phyloP scores from a whole-genome alignment of 1,140 invertebrate genomes.

The Leptestheria dahalacensis region DNA sequence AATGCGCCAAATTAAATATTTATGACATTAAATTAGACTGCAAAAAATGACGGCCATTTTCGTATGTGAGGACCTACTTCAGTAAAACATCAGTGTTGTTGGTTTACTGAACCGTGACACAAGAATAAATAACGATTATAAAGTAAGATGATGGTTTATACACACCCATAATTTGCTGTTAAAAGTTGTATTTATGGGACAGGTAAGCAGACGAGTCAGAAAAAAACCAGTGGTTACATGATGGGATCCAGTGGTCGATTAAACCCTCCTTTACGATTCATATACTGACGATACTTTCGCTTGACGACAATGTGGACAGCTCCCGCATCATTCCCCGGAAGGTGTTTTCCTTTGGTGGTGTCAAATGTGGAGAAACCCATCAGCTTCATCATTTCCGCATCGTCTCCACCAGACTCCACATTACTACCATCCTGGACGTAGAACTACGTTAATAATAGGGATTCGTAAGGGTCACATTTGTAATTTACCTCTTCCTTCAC shows the following conservation, averaged over 20 bases:
- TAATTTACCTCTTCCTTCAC: slow-evolving; percentile 3
- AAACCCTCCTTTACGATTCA: slow-evolving; percentile 98
- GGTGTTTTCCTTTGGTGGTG: slow-evolving; percentile 87
- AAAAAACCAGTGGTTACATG: slow-evolving; percentile 30
- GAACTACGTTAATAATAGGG: too few relatives aligned
- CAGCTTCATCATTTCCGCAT: slow-evolving; percentile 87
- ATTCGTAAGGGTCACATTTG: too few relatives aligned
- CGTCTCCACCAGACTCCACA: slow-evolving; percentile 67
- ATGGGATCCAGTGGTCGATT: slow-evolving; percentile 94
- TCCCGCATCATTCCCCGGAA: slow-evolving; percentile 80
- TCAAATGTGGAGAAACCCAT: slow-evolving; percentile 96
- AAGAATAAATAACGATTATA: too few relatives aligned
- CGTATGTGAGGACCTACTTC: too few relatives aligned
- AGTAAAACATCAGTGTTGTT: too few relatives aligned
- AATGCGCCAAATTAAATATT: background rate
- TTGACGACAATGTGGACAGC: slow-evolving; percentile 89
- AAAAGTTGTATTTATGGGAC: too few relatives aligned
- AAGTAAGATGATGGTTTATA: too few relatives aligned
- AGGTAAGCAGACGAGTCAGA: background rate
- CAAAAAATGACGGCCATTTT: too few relatives aligned
- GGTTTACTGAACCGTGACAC: too few relatives aligned
- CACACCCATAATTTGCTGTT: too few relatives aligned
- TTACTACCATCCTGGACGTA: slow-evolving; percentile 36
- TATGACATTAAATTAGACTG: too few relatives aligned
- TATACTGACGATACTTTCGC: slow-evolving; percentile 95